Evolutionary conservation across 2,113 vertebrate genomes (phyloP), one percentile per base, ranked within the genome.

Genomic region (Tragelaphus strepsiceros): DNA sequence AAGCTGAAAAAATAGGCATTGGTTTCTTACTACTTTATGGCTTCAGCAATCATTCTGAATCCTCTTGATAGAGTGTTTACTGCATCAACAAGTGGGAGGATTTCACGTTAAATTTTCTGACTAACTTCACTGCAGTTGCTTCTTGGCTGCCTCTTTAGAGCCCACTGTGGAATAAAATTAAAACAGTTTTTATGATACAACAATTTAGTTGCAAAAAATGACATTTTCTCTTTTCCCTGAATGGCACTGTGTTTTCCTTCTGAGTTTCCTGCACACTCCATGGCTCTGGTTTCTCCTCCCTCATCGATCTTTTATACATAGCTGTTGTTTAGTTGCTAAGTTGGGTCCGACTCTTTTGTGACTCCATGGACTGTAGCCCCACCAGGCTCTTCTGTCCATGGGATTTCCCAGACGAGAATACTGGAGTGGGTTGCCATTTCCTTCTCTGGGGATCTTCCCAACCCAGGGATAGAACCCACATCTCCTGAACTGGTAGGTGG

Each of bases 121-220:
- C 97, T 97, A 98, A 97, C 92, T 97, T 88, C 62, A 94, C 85
- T 96, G 88, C 93, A 95, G 1, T 97, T 91, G 81, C 88, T 96
- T 89, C 94, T 87, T 62, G 30, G 83, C 89, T 94, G 61, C 89
- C 67, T 97, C 58, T 98, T 97, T 95, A 97, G 80, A 96, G 89
- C 93, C 81, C 94, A 93, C 94, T 88, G 90, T 85, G 93, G 96
- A 88, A 94, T 97, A 96, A 98, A 98, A 98, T 98, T 98, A 98
- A 98, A 97, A 97, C 83, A 22, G 54, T 90, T 98, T 98, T 98
- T 97, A 96, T 98, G 90, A 86, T 94, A 88, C 3, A 94, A 92
- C 96, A 86, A 46, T 97, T 95, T 88, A 91, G 94, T 91, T 90
- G 82, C 59, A 87, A 96, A 96, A 98, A 98, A 94, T 3, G 21